Conservation (phyloP, 2,113 vertebrate species). For the Malurus elegans region DNA sequence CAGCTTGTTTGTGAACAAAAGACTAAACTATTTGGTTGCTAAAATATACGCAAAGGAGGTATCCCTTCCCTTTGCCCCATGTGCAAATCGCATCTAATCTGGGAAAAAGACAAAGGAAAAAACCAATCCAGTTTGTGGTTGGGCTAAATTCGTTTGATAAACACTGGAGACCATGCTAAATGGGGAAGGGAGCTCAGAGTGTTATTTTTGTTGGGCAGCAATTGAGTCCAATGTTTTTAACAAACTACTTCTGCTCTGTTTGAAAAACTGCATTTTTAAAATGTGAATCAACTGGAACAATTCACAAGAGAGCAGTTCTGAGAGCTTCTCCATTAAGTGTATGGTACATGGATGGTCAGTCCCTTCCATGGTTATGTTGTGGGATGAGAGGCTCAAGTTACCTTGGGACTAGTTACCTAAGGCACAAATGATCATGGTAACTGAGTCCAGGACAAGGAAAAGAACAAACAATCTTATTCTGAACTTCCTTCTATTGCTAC, state of each 20-base stretch:
- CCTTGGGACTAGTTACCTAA: not conserved
- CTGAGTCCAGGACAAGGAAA: not conserved
- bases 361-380: rapidly evolving
- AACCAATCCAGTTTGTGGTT: not conserved
- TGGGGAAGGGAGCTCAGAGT: slow-evolving; percentile 17
- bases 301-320: not conserved
- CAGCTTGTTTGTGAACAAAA: slow-evolving; percentile 66
- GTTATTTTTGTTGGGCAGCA: slow-evolving; percentile 3
- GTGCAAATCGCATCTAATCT: slow-evolving; percentile 43
- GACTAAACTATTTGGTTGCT: slow-evolving; percentile 65
- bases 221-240: slow-evolving; percentile 34
- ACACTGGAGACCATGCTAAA: slow-evolving; percentile 41
- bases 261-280: slow-evolving; percentile 37
- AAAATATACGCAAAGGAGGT: slow-evolving; percentile 50
- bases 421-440: not conserved
- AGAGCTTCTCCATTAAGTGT: not conserved
- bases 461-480: not conserved
- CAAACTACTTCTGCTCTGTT: slow-evolving; percentile 42
- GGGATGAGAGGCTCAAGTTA: not conserved
- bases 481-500: not conserved
- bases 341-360: not conserved
- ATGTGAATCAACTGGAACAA: not conserved
- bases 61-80: not conserved
- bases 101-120: slow-evolving; percentile 9
- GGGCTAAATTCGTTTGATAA: slow-evolving; percentile 23